A percentile compares a stretch with the other conserved stretches of the same genome.
These are phyloP conservation scores for Vandiemenella viatica DNA, from an alignment of 2,888 invertebrate species.

Conservation along the genomic window DNA sequence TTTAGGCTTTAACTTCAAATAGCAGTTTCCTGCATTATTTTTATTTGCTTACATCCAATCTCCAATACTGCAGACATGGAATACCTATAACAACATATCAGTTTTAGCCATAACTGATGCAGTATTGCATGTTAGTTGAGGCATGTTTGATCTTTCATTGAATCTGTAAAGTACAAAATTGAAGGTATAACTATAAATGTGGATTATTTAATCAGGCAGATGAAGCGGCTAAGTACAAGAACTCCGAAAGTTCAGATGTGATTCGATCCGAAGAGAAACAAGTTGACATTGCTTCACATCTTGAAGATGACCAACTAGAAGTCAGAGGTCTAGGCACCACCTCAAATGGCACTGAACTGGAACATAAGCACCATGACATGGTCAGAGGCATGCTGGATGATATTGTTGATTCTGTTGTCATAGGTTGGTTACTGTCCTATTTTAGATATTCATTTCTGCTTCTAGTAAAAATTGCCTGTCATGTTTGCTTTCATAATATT, in stretches of 20 bases:
- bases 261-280: slow-evolving; percentile 3
- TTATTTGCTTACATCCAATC: too few species aligned
- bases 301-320: slow-evolving; percentile 19
- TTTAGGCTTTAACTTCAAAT: too few species aligned
- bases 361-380: slow-evolving; percentile 22
- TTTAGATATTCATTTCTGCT: slow-evolving; percentile 16
- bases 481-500: too few species aligned
- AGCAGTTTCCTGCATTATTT: too few species aligned
- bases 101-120: too few species aligned
- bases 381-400: slow-evolving; percentile 28
- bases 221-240: slow-evolving; percentile 18
- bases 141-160: background rate
- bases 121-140: too few species aligned
- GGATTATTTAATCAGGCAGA: slow-evolving; percentile 22
- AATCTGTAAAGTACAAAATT: too few species aligned
- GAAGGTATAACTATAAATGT: background rate
- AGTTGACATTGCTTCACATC: slow-evolving; percentile 10
- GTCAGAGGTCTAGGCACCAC: background rate
- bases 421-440: slow-evolving; percentile 1
- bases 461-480: too few species aligned
- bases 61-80: too few species aligned
- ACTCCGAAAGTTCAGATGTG: slow-evolving; percentile 4
- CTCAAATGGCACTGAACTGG: slow-evolving; percentile 4
- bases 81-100: too few species aligned
- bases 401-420: slow-evolving; percentile 27